Conservation (phyloP, 1,140 invertebrate genomes). For the Sipha flava region DNA sequence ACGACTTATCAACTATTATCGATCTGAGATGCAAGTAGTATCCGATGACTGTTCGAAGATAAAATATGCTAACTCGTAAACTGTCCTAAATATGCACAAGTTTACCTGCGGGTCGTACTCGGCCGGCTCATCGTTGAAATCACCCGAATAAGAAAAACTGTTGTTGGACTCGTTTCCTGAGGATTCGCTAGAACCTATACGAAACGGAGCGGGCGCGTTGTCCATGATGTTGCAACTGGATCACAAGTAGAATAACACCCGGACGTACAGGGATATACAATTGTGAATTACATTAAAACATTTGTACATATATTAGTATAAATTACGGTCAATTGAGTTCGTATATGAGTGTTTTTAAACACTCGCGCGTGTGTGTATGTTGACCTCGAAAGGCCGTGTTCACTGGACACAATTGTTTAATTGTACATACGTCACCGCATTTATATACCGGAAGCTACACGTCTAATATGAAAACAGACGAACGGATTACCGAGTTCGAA, state of each 20-base stretch:
- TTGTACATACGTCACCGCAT: no score
- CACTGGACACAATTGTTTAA: not conserved
- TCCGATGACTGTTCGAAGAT: no score
- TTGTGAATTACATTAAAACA: not conserved
- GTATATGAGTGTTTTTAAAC: not conserved
- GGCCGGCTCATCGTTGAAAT: conserved; percentile 36
- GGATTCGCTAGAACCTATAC: conserved; percentile 6
- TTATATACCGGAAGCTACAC: no score
- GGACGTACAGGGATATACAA: not conserved
- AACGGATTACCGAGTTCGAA: no score
- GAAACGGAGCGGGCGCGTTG: not conserved
- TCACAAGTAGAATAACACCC: not conserved
- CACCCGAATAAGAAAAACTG: conserved; percentile 38
- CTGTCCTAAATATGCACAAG: not conserved
- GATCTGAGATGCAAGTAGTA: no score
- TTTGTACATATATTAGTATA: not conserved
- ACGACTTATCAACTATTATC: no score
- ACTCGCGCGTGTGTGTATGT: no score
- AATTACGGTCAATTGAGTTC: conserved; percentile 9
- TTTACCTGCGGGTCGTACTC: conserved; percentile 40
- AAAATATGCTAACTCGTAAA: no score
- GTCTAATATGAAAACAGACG: no score
- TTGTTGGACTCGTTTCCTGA: not conserved
- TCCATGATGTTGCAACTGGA: not conserved
- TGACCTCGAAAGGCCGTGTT: not conserved